These are phyloP conservation scores for Sesia bembeciformis DNA, from an alignment of 2,888 invertebrate species.

Conservation along the genomic window DNA sequence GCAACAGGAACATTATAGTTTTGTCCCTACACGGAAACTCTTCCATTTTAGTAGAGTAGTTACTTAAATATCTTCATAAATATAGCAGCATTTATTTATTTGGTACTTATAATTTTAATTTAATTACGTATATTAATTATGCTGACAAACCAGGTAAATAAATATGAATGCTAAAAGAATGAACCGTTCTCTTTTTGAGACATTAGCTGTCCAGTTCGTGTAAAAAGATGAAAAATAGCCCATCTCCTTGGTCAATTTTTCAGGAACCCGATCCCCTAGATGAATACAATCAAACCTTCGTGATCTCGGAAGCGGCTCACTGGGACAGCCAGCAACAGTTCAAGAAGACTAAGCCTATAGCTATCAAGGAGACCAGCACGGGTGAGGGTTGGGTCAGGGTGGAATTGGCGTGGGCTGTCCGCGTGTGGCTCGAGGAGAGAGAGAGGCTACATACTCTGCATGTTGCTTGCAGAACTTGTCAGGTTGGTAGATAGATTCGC, in stretches of 20 bases:
- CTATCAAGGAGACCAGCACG: slow-evolving; percentile 83
- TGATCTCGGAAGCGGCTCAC: slow-evolving; percentile 85
- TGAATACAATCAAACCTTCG: slow-evolving; percentile 82
- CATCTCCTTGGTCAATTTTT: slow-evolving; percentile 5
- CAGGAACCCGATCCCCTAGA: slow-evolving; percentile 76
- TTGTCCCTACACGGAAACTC: too few species aligned
- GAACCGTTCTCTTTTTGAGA: too few species aligned
- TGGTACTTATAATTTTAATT: too few species aligned
- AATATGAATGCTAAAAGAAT: too few species aligned
- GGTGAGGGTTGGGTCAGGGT: slow-evolving; percentile 88
- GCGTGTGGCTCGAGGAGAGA: slow-evolving; percentile 82
- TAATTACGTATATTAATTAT: too few species aligned
- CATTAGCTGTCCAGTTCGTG: too few species aligned
- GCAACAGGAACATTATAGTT: too few species aligned
- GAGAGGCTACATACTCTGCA: slow-evolving; percentile 82
- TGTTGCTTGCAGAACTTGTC: slow-evolving; percentile 85
- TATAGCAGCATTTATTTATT: too few species aligned
- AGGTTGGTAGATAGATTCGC: slow-evolving; percentile 30
- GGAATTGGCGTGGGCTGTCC: slow-evolving; percentile 83
- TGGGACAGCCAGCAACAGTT: slow-evolving; percentile 82
- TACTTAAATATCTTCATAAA: too few species aligned
- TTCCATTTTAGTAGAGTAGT: too few species aligned
- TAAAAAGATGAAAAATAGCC: too few species aligned
- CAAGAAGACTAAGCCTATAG: slow-evolving; percentile 85
- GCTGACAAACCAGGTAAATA: too few species aligned